Evolutionary conservation across 2,888 invertebrate genomes (phyloP).

Genomic region (Tetropium fuscum): DNA sequence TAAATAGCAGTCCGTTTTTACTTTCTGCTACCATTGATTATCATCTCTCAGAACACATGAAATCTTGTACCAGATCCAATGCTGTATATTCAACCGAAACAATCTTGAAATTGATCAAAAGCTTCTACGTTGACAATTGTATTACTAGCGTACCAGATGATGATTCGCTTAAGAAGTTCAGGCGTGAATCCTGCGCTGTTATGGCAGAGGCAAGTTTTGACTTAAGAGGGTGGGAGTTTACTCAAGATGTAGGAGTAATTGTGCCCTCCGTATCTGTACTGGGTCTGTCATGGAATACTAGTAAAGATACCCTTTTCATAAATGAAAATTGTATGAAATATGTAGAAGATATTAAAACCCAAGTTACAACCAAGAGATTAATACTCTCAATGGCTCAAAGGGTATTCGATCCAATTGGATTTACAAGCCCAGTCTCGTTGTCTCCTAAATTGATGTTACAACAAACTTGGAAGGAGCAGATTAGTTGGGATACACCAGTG

Average conservation of each 20-base stretch:
- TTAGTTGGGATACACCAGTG: conserved; percentile 25
- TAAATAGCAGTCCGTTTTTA: neutral
- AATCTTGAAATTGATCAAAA: conserved; percentile 8
- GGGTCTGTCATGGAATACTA: conserved; percentile 8
- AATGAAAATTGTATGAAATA: neutral
- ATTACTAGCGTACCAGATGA: neutral
- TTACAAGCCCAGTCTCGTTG: conserved; percentile 28
- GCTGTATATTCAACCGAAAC: conserved; percentile 6
- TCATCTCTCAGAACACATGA: neutral
- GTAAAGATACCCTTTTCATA: conserved; percentile 8
- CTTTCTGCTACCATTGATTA: neutral
- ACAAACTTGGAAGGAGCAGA: conserved; percentile 19
- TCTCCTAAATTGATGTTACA: conserved; percentile 35
- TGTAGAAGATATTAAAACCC: neutral
- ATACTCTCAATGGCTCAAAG: conserved; percentile 24
- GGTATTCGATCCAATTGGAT: conserved; percentile 31
- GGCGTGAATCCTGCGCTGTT: conserved; percentile 1
- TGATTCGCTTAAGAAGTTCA: conserved; percentile 3
- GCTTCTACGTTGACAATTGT: conserved; percentile 6
- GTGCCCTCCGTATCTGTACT: neutral
- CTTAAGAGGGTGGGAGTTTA: neutral
- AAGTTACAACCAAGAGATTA: conserved; percentile 15
- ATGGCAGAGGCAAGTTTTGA: conserved; percentile 18
- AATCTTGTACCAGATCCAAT: neutral
- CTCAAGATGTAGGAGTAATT: neutral